A percentile compares a stretch with the other conserved stretches of the same genome.
Evolutionary conservation across 2,888 invertebrate genomes (phyloP).

Genomic region (Erebia epiphron): DNA sequence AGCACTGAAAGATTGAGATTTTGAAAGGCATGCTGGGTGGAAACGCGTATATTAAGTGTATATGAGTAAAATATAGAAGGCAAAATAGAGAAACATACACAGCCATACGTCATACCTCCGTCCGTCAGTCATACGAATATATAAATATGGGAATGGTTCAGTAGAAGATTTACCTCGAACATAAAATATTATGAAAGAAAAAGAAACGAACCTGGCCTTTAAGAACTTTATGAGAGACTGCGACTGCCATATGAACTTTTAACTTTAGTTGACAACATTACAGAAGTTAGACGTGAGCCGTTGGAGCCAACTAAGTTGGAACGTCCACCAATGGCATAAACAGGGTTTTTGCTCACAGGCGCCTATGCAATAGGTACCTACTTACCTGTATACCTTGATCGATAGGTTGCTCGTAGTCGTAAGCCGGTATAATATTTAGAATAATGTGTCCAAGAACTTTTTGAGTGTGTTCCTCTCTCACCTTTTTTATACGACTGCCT

Average conservation of each 20-base stretch:
- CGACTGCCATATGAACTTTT: too few relatives aligned
- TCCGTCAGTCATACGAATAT: too few relatives aligned
- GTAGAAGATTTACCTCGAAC: too few relatives aligned
- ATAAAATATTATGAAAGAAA: too few relatives aligned
- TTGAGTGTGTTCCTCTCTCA: neutral
- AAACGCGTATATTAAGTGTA: too few relatives aligned
- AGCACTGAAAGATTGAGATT: neutral
- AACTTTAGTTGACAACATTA: neutral
- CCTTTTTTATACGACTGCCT: too few relatives aligned
- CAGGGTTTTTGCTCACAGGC: slow-evolving; percentile 11
- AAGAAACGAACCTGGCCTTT: too few relatives aligned
- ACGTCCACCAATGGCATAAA: neutral
- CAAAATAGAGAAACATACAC: too few relatives aligned
- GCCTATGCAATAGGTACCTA: slow-evolving; percentile 1
- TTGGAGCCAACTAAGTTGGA: neutral
- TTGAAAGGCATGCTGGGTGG: neutral
- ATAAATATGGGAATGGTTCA: too few relatives aligned
- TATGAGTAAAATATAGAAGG: too few relatives aligned
- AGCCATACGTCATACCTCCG: too few relatives aligned
- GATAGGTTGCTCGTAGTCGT: neutral
- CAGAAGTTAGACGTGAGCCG: neutral
- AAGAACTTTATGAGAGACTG: too few relatives aligned
- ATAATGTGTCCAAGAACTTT: neutral
- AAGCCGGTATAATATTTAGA: neutral
- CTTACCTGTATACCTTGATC: neutral